Evolutionary conservation across 2,888 invertebrate species (phyloP).

Genomic region (Saturnia japonica): DNA sequence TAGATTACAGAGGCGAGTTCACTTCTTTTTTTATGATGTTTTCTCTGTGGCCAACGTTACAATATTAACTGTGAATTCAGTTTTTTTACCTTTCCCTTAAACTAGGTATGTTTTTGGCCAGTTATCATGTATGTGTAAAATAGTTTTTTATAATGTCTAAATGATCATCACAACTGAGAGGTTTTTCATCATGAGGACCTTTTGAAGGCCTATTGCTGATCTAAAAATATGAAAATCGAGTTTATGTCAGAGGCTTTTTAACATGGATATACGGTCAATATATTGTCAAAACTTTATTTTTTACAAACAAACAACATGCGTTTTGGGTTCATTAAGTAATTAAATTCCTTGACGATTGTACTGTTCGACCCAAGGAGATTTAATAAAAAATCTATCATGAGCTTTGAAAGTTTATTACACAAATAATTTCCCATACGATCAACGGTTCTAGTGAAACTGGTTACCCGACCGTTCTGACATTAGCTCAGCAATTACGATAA

Average conservation of each 20-base stretch:
- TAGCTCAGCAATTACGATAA: conserved; percentile 11
- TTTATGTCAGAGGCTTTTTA: background rate
- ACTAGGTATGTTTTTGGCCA: background rate
- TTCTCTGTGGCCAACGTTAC: background rate
- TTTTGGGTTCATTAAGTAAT: background rate
- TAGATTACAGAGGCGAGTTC: conserved; percentile 2
- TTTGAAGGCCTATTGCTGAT: too few relatives aligned
- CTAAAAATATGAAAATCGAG: background rate
- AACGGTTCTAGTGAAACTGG: background rate
- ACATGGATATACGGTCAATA: background rate
- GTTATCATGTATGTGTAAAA: background rate
- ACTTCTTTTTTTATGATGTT: background rate
- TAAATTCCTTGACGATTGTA: background rate
- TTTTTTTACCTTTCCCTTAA: background rate
- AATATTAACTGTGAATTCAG: background rate
- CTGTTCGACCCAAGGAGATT: background rate
- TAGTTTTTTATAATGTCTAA: background rate
- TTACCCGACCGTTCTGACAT: background rate
- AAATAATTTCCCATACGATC: background rate
- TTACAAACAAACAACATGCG: background rate
- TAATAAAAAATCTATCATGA: background rate
- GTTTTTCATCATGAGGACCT: too few relatives aligned
- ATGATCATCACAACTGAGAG: background rate
- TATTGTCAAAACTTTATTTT: background rate
- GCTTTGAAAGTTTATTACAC: background rate